Evolutionary conservation across 2,888 invertebrate genomes (phyloP), one percentile per base, ranked within the genome.

Genomic region (Phoronis australis): DNA sequence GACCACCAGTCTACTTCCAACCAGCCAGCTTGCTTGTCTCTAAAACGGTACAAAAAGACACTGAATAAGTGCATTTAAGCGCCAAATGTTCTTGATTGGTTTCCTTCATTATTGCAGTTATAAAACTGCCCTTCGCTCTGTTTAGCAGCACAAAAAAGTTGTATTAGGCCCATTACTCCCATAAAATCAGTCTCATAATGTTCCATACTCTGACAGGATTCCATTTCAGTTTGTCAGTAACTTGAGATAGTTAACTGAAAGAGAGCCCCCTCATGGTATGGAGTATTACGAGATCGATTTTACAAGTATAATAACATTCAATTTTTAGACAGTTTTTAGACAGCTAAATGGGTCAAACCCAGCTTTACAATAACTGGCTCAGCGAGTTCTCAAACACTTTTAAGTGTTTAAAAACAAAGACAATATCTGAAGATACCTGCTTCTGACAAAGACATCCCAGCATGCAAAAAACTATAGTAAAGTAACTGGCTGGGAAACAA

Each of bases 1-100:
- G 87, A 87, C 46, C 88, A 84, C 41, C 88, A 88, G 77, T 95
- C 94, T n/a, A 95, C 88, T 64, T 89, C 86, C 46, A 95, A 78
- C 24, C 87, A 86, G 6, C 91, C 91, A 60, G 88, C 87, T 77
- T 88, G 89, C 51, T 63, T 62, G 47, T 88, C 88, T 73, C 92
- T 92, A 57, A 2, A 42, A 59, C 51, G 1, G 35, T 24, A 46
- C 45, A 45, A 25, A 37, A 41, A 39, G n/a, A 22, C 5, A 18
- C 24, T 43, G 12, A 42, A 37, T 22, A 26, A 23, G 46, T 12
- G 2, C 2, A 15, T 27, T 35, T n/a, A 57, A 52, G 47, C 56
- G 12, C n/a, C n/a, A n/a, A n/a, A n/a, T n/a, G 35, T 22, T 45
- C 41, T 15, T 52, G 37, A 45, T 42, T 51, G 20, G 54, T 37